Evolutionary conservation across 2,113 vertebrate genomes (phyloP).

Genomic region (Ptychochromis oligacanthus): DNA sequence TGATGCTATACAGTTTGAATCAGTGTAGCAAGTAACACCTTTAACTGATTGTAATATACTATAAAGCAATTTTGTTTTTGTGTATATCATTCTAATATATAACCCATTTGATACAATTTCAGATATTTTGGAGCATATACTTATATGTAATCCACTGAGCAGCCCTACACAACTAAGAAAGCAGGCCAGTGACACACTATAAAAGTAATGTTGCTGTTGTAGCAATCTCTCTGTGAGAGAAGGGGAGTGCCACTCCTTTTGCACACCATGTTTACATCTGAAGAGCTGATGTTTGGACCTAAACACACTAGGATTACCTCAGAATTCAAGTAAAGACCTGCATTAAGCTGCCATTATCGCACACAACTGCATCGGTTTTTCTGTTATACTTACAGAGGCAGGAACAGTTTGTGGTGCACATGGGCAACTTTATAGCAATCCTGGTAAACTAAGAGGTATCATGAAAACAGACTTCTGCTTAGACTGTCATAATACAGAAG

Average conservation of each 20-base stretch:
- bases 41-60: too few relatives aligned
- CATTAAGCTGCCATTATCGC: not conserved
- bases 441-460: not conserved
- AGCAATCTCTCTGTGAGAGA: not conserved
- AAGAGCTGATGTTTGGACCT: not conserved
- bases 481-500: too few relatives aligned
- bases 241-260: not conserved
- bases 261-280: not conserved
- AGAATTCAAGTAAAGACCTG: not conserved
- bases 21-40: too few relatives aligned
- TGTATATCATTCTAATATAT: too few relatives aligned
- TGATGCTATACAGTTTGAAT: too few relatives aligned
- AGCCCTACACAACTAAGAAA: not conserved
- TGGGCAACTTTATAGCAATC: not conserved
- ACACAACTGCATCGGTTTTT: not conserved
- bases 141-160: not conserved
- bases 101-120: not conserved
- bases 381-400: not conserved
- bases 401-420: not conserved
- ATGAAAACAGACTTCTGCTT: not conserved
- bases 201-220: not conserved
- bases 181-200: not conserved
- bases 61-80: too few relatives aligned
- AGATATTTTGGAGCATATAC: not conserved
- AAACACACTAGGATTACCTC: not conserved